Base-by-base conservation (phyloP, 2,797 vertebrate species). In the Xyrichtys novacula region DNA sequence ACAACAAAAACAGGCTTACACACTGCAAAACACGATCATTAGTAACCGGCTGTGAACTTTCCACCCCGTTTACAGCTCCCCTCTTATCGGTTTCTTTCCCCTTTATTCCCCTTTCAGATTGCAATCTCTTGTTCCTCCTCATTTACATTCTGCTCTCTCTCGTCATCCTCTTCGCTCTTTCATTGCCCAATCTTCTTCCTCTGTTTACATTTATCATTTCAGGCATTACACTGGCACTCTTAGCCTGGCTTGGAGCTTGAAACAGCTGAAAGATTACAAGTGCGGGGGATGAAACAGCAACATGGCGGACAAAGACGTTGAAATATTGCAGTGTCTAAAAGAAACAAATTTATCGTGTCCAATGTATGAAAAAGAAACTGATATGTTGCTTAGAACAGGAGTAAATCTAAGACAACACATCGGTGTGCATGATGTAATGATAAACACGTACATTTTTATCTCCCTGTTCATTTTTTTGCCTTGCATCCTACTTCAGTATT, bases 141-240 rank as follows among this genome's bases (percentile, higher is more conserved):
- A 88, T 89, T 88, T 58, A 70, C 75, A 84, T 80, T 80, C 74
- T 73, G 59, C 58, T 44, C 78, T 85, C 67, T 70, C 79, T 63
- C 54, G 82, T 83, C 80, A 77, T 85, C 77, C 71, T 29, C 59
- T 59, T 23, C 85, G 68, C 80, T 86, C 87, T 78, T 87, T 85
- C 89, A 96, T 76, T 95, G 95, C 40, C 90, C 92, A 29, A 94
- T 70, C 87, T 95, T 94, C 95, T 32, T 91, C 95, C 47, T 90
- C 86, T 91, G 95, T 95, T 92, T 94, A 84, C 92, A 75, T 91
- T 91, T 65, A 89, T 93, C 71, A 87, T 96, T 84, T 89, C 90
- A 67, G 89, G 93, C 55, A 75, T 93, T 65, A 94, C 95, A 66
- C 76, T 60, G 74, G 76, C 90, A 93, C 93, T 94, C 76, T 65